Evolutionary conservation across 2,888 invertebrate genomes (phyloP).

Genomic region (Aelia acuminata): DNA sequence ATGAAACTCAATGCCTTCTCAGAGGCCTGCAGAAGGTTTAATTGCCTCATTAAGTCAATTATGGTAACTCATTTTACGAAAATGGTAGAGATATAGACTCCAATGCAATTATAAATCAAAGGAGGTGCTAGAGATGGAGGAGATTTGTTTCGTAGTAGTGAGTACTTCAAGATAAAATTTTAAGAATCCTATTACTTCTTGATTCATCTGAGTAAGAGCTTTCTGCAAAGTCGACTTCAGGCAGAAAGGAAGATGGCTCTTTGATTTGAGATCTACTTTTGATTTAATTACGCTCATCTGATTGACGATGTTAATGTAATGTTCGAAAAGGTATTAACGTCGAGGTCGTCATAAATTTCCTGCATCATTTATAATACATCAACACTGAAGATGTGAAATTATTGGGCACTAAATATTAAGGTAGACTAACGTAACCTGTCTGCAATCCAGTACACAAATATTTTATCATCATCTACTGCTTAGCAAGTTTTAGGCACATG

Average conservation of each 20-base stretch:
- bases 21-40: not conserved
- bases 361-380: too few relatives aligned
- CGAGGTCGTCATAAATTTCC: too few relatives aligned
- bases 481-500: too few relatives aligned
- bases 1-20: conserved; percentile 15
- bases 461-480: too few relatives aligned
- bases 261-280: not conserved
- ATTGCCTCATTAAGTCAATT: conserved; percentile 39
- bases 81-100: conserved; percentile 25
- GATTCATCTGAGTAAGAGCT: conserved; percentile 12
- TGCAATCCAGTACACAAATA: too few relatives aligned
- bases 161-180: conserved; percentile 32
- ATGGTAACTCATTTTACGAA: conserved; percentile 45
- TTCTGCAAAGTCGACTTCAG: not conserved
- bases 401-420: too few relatives aligned
- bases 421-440: too few relatives aligned
- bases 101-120: conserved; percentile 43
- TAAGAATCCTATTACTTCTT: conserved; percentile 27
- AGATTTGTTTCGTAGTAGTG: conserved; percentile 19
- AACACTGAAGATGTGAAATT: too few relatives aligned
- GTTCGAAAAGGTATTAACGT: too few relatives aligned
- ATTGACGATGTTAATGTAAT: not conserved
- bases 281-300: not conserved
- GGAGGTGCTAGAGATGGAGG: not conserved
- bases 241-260: not conserved